Conservation (phyloP, 1,140 invertebrate genomes). For the Drosophila kepulauana region DNA sequence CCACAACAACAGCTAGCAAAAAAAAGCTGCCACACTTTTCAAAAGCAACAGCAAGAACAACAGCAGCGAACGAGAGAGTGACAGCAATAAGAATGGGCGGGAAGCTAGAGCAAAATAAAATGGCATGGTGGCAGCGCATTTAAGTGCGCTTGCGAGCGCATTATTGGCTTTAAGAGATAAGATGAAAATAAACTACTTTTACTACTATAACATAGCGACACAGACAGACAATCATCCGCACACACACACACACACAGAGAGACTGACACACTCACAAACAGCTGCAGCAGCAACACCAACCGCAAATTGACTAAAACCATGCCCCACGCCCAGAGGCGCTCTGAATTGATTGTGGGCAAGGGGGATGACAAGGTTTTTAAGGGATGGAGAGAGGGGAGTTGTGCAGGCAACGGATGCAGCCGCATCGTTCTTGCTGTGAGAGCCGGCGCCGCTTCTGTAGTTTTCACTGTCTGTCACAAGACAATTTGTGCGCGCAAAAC, state of each 20-base stretch:
- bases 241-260: conserved; percentile 28
- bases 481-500: conserved; percentile 83
- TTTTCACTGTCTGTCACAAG: conserved; percentile 83
- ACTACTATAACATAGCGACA: conserved; percentile 40
- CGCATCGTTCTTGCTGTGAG: conserved; percentile 27
- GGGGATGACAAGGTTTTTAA: not conserved
- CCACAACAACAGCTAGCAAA: conserved; percentile 2
- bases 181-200: conserved; percentile 82
- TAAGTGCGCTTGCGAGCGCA: conserved; percentile 76
- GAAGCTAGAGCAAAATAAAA: conserved; percentile 44
- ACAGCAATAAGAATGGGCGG: conserved; percentile 11
- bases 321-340: conserved; percentile 33
- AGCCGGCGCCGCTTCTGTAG: conserved; percentile 70
- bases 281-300: conserved; percentile 64
- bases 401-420: conserved; percentile 30
- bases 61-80: not conserved
- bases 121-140: conserved; percentile 62
- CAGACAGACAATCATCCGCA: conserved; percentile 18
- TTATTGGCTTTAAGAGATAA: conserved; percentile 84
- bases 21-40: not conserved
- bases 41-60: conserved; percentile 14
- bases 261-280: conserved; percentile 22
- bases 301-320: conserved; percentile 81
- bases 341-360: conserved; percentile 3
- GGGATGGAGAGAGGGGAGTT: too few species aligned